Evolutionary conservation across 2,113 vertebrate genomes (phyloP), one percentile per base, ranked within the genome.

Genomic region (Heterochromis multidens): DNA sequence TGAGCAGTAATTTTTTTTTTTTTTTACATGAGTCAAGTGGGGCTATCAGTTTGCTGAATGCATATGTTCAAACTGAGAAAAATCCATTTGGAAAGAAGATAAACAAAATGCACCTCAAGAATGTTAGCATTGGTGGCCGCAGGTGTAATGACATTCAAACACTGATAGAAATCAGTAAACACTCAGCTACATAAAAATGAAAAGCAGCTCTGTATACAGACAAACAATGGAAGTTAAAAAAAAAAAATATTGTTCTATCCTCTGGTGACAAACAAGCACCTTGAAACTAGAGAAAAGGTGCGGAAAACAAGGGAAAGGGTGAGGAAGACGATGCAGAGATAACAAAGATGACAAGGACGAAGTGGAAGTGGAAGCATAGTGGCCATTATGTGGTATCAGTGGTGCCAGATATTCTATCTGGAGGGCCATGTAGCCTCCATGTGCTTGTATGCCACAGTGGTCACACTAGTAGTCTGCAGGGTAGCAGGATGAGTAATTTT

Each of bases 401-500:
- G 93, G 92, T 91, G 94, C 93, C 95, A 93, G 92, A 93, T 81
- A 93, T 90, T 91, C 92, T 94, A 93, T 93, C 94, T 92, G 80
- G 79, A 82, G 90, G 91, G 86, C 92, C 89, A 86, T 81, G 90
- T 77, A 87, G 90, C 92, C 89, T 91, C 90, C 74, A 27, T 87
- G 88, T 79, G 85, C 95, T 90, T 88, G 84, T 87, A 91, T 94
- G 94, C 93, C 94, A 93, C 70, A 82, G 87, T 88, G 92, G 94
- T 94, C 94, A 94, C 95, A 91, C 89, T 91, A 95, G 94, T 80
- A 91, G 92, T 89, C 88, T 90, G 76, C 93, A 88, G 87, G 94
- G 91, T 92, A 95, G 83, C 87, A 91, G 88, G 88, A 94, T 89
- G 93, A 90, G 96, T 96, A 96, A 97, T 95, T 94, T 95, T 95